Evolutionary conservation across 1,140 invertebrate genomes (phyloP).

Genomic region (Lordiphosa mommai): DNA sequence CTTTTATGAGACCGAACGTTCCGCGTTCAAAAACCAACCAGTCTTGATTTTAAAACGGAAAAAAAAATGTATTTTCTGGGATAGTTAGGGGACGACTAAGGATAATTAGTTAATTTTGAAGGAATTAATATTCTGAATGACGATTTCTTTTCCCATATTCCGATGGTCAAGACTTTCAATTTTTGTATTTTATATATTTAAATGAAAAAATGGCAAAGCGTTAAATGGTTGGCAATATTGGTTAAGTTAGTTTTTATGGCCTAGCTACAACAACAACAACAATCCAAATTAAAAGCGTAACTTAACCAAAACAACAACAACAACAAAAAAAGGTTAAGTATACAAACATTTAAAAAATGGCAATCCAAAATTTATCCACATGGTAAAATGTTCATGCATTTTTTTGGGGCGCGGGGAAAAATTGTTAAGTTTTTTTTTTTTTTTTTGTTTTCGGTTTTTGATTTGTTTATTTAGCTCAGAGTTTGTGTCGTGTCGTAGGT

Average conservation of each 20-base stretch:
- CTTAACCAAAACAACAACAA: conserved; percentile 1
- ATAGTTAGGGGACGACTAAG: too few species aligned
- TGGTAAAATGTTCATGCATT: conserved; percentile 52
- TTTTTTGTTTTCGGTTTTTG: conserved; percentile 20
- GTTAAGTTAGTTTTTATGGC: too few species aligned
- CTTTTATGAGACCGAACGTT: too few species aligned
- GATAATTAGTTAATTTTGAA: too few species aligned
- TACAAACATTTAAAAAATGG: conserved; percentile 44
- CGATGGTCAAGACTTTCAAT: too few species aligned
- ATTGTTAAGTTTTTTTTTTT: conserved; percentile 16
- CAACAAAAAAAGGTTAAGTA: conserved; percentile 3
- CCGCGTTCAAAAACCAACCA: too few species aligned
- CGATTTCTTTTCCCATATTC: too few species aligned
- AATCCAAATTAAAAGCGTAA: not conserved
- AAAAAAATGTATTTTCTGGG: too few species aligned
- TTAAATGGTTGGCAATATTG: not conserved
- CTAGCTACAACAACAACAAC: not conserved
- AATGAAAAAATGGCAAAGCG: not conserved
- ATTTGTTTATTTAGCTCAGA: conserved; percentile 12
- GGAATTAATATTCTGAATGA: too few species aligned
- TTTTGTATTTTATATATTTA: not conserved
- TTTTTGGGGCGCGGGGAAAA: conserved; percentile 18
- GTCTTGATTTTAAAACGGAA: too few species aligned
- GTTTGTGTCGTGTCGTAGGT: not conserved
- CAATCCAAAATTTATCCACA: conserved; percentile 47